phyloP scores from a whole-genome alignment of 2,113 vertebrate genomes.

The Arenaria interpres region DNA sequence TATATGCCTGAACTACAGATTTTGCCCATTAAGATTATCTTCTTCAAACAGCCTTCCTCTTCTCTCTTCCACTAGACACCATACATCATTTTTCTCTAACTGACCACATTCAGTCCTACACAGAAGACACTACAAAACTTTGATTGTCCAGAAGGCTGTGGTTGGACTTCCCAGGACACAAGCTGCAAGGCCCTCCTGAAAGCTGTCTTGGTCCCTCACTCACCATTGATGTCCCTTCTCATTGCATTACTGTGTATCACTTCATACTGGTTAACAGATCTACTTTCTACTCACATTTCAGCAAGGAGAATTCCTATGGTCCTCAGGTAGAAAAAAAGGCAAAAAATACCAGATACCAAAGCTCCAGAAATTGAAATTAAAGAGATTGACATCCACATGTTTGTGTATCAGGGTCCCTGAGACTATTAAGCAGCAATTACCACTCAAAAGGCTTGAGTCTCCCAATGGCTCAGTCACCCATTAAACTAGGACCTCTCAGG shows the following conservation, averaged over 20 bases:
- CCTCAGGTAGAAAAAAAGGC: neutral
- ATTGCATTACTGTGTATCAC: neutral
- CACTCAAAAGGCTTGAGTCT: neutral
- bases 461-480: neutral
- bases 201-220: neutral
- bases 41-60: neutral
- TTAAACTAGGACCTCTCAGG: neutral
- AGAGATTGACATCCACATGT: neutral
- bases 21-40: neutral
- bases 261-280: neutral
- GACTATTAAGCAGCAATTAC: neutral
- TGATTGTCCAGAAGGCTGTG: neutral
- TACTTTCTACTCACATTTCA: neutral
- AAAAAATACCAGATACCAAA: neutral
- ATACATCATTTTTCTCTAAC: neutral
- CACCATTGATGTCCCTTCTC: neutral
- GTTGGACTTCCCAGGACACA: neutral
- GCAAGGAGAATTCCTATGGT: neutral
- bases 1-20: neutral
- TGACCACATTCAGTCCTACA: neutral
- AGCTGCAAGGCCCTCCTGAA: neutral
- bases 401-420: neutral
- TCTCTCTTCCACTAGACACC: neutral
- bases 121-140: neutral
- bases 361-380: neutral